These are phyloP conservation scores for Drosophila murphyi DNA, from an alignment of 1,140 invertebrate genomes.

Conservation along the genomic window DNA sequence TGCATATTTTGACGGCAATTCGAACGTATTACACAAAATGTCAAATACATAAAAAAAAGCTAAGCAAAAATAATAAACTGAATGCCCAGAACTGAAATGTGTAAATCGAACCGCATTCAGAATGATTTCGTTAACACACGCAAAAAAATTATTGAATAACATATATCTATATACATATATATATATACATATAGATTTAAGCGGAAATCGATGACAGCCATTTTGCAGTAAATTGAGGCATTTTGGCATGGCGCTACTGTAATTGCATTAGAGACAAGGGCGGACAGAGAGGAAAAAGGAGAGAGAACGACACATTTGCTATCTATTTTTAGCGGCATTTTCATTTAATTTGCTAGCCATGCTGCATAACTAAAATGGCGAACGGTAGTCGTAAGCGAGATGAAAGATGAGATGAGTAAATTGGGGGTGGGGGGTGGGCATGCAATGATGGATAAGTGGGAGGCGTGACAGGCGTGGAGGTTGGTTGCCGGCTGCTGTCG, in stretches of 20 bases:
- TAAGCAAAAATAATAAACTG: constrained; percentile 21
- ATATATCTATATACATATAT: constrained; percentile 12
- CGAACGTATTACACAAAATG: constrained; percentile 71
- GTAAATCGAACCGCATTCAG: constrained; percentile 61
- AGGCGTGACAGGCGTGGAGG: not conserved
- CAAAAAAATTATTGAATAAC: constrained; percentile 62
- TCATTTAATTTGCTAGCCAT: constrained; percentile 81
- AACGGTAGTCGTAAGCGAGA: constrained; percentile 56
- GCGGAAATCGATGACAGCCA: constrained; percentile 81
- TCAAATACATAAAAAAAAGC: constrained; percentile 78
- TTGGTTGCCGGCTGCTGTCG: constrained; percentile 1
- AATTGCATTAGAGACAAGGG: constrained; percentile 58
- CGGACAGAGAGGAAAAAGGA: constrained; percentile 2
- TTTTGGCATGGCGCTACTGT: constrained; percentile 69
- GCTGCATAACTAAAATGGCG: constrained; percentile 75
- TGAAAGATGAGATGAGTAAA: constrained; percentile 14
- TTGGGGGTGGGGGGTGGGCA: not conserved
- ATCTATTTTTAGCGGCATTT: constrained; percentile 78
- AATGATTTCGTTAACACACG: constrained; percentile 68
- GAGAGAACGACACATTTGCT: constrained; percentile 58
- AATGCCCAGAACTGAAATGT: constrained; percentile 32
- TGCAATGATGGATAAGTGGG: not conserved
- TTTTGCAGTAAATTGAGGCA: constrained; percentile 80
- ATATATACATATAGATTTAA: constrained; percentile 35
- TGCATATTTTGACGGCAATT: constrained; percentile 77